Base-by-base conservation (phyloP, 2,113 vertebrate genomes). In the Lophotis ruficrista region DNA sequence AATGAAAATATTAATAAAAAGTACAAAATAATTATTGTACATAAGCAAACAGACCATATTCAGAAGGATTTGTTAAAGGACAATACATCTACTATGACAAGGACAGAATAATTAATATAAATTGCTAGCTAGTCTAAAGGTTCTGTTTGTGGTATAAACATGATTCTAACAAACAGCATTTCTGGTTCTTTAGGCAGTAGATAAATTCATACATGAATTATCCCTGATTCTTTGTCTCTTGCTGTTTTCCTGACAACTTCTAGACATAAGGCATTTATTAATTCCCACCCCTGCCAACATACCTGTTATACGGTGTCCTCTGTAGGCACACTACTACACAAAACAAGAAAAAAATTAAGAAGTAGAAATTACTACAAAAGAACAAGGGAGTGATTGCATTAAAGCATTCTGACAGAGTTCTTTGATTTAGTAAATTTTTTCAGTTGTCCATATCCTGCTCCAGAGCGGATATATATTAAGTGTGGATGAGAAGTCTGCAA, bases 1-100 rank as follows among this genome's bases (percentile, higher is more conserved):
- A 87, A 73, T 37, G 20, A 23, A 96, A 73, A 7, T 61, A 54
- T 54, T 69, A 89, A 93, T 68, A 87, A 93, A 96, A 94, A 58
- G 30, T n/a, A 57, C 16, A 81, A 61, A 60, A 81, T 38, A 20
- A 61, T 64, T 79, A 78, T 18, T 87, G 17, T 19, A 28, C 14
- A 33, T 51, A 65, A 73, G 28, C 31, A 89, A 86, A 87, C 4
- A 66, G 30, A 56, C 6, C 20, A 19, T 80, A 58, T 57, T 71
- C 33, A 54, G 58, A 50, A 53, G 75, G n/a, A 51, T 23, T 70
- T 91, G 38, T 57, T 83, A 60, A 92, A 83, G 30, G 27, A 70
- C 43, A 50, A 43, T 65, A 50, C 14, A 47, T 41, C 28, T 60
- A 62, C n/a, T 6, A 7, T 48, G 50, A 70, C 41, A 80, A 51